Conservation (phyloP, 2,888 invertebrate species). For the Acronicta leporina region DNA sequence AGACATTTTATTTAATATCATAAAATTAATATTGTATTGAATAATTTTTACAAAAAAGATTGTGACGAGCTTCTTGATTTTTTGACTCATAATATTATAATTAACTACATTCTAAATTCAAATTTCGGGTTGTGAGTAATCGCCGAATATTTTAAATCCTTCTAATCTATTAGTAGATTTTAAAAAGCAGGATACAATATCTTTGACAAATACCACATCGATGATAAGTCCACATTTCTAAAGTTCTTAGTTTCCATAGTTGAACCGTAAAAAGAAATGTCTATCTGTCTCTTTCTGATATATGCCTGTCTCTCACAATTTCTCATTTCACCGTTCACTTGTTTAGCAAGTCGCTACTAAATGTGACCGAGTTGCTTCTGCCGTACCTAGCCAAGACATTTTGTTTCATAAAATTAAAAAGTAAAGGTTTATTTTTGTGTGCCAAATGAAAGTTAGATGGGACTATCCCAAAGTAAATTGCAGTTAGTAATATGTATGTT, state of each 20-base stretch:
- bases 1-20: too few relatives aligned
- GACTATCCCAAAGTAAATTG: slow-evolving; percentile 67
- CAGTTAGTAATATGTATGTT: slow-evolving; percentile 83
- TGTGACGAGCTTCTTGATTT: too few relatives aligned
- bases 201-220: slow-evolving; percentile 41
- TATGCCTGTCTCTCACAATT: slow-evolving; percentile 83
- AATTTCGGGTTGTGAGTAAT: background rate
- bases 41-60: too few relatives aligned
- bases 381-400: slow-evolving; percentile 18
- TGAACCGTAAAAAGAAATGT: slow-evolving; percentile 77
- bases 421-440: slow-evolving; percentile 45
- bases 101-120: too few relatives aligned
- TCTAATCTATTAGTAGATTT: slow-evolving; percentile 19
- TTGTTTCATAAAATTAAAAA: slow-evolving; percentile 25
- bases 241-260: slow-evolving; percentile 62
- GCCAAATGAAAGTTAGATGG: slow-evolving; percentile 62
- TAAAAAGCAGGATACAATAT: slow-evolving; percentile 38
- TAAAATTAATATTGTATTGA: too few relatives aligned
- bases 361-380: slow-evolving; percentile 70
- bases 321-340: slow-evolving; percentile 89
- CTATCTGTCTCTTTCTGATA: slow-evolving; percentile 72
- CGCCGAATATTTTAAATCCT: background rate
- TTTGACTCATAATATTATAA: too few relatives aligned
- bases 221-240: slow-evolving; percentile 51
- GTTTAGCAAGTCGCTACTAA: slow-evolving; percentile 81